Evolutionary conservation across 1,140 invertebrate genomes (phyloP), one percentile per base, ranked within the genome.

Genomic region (Drosophila auraria): DNA sequence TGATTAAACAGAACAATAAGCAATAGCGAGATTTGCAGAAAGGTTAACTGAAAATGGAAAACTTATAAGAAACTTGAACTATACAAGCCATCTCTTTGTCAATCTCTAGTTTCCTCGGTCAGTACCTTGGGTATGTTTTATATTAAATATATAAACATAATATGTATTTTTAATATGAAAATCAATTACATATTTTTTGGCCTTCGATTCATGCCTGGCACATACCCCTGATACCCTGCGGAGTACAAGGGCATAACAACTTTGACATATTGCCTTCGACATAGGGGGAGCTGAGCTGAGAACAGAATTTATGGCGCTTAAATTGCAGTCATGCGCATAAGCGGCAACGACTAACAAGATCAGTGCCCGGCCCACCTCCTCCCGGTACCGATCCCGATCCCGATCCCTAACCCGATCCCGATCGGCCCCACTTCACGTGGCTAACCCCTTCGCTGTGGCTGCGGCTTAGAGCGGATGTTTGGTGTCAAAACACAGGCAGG

Each of bases 321-420:
- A 87, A 89, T 87, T 89, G 84, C 84, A 87, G 81, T 87, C 84
- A 87, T 83, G 84, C 84, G 84, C 84, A 83, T 89, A 66, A 89
- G 78, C 70, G 79, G 83, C 78, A 82, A 78, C 79, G 69, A 76
- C 84, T 81, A 89, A 87, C 84, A 87, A 89, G 80, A 78, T 89
- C 73, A 70, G 56, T 64, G 54, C 63, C 51, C n/a, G 44, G 57
- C 47, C 57, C 51, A 7, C n/a, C 17, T 27, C 36, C 38, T 47
- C 17, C 14, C 60, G 2, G 27, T 30, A 2, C 33, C 14, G 12
- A 25, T 27, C 6, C 27, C 27, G 27, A 27, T 27, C 27, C 27
- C 27, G 27, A 30, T 30, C 27, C 25, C 25, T 0, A 20, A 20
- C 36, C 20, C 33, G 17, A 30, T n/a, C 8, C 11, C 36, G 45